Conservation (phyloP, 1,140 invertebrate genomes). For the Aphelenchoides fujianensis region DNA sequence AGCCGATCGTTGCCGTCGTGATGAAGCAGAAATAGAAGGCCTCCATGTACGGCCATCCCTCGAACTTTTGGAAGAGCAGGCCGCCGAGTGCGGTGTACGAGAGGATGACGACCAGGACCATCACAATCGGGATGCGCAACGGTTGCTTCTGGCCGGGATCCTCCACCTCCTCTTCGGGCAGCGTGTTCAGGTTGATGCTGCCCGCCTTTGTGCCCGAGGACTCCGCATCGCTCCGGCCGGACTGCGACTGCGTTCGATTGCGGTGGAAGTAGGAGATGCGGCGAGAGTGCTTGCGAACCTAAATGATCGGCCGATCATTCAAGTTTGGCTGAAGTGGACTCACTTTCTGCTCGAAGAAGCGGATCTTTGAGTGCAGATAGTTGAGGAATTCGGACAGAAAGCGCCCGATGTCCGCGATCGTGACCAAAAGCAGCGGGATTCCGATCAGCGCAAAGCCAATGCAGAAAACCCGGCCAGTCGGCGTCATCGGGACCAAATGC, state of each 20-base stretch:
- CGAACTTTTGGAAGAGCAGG: slow-evolving; percentile 56
- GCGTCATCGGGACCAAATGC: slow-evolving; percentile 65
- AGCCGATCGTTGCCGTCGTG: slow-evolving; percentile 62
- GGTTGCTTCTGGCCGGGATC: slow-evolving; percentile 26
- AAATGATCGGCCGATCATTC: slow-evolving; percentile 17
- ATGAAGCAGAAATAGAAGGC: slow-evolving; percentile 63
- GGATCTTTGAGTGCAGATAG: slow-evolving; percentile 5
- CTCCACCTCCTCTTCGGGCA: slow-evolving; percentile 49
- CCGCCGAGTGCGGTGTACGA: slow-evolving; percentile 60
- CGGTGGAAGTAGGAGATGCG: slow-evolving; percentile 48
- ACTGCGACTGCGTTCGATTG: slow-evolving; percentile 45
- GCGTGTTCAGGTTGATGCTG: slow-evolving; percentile 57
- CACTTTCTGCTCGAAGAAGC: slow-evolving; percentile 9
- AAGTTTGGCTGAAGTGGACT: neutral
- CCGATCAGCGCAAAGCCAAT: slow-evolving; percentile 67
- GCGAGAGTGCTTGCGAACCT: slow-evolving; percentile 55
- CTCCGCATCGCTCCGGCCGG: slow-evolving; percentile 27
- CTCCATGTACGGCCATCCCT: slow-evolving; percentile 61
- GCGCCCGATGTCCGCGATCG: slow-evolving; percentile 66
- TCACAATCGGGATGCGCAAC: slow-evolving; percentile 57
- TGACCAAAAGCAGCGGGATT: slow-evolving; percentile 66
- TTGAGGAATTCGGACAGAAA: slow-evolving; percentile 59
- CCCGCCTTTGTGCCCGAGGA: slow-evolving; percentile 50
- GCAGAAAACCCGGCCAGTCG: slow-evolving; percentile 65
- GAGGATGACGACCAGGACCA: slow-evolving; percentile 58